Conservation (phyloP, 2,888 invertebrate genomes). For the Drosophila paramelanica region DNA sequence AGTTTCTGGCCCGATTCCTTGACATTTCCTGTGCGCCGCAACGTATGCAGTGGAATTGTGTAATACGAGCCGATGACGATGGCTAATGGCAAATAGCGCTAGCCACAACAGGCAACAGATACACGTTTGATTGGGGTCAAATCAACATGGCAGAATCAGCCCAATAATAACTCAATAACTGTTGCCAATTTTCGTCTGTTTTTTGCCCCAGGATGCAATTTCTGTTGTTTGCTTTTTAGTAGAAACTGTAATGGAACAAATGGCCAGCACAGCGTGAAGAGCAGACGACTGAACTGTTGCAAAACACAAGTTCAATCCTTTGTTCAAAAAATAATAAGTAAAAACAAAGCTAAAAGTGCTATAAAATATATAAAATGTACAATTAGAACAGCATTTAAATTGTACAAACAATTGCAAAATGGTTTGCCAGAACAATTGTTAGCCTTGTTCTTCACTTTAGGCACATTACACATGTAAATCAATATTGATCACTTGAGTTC, state of each 20-base stretch:
- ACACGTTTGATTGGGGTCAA: conserved; percentile 70
- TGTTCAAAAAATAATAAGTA: no score
- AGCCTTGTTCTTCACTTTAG: no score
- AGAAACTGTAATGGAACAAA: conserved; percentile 15
- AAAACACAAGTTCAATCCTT: no score
- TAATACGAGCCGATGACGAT: conserved; percentile 47
- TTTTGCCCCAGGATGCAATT: conserved; percentile 20
- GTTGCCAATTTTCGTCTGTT: conserved; percentile 11
- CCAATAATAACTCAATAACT: conserved; percentile 15
- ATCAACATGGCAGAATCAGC: conserved; percentile 51
- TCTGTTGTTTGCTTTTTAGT: conserved; percentile 25
- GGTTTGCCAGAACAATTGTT: no score
- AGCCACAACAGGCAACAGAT: conserved; percentile 17
- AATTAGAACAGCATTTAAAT: no score
- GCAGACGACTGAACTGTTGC: background rate
- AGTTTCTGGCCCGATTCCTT: conserved; percentile 9
- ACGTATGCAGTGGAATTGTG: conserved; percentile 57
- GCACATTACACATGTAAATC: conserved; percentile 35
- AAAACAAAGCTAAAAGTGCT: no score
- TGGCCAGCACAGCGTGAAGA: background rate
- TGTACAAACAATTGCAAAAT: no score
- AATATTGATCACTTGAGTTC: conserved; percentile 58
- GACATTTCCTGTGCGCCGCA: conserved; percentile 17
- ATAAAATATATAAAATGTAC: no score
- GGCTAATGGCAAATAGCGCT: conserved; percentile 40